Percentiles rank a stretch among this genome's conserved stretches.
Conservation (phyloP, 1,140 invertebrate genomes). For the Leucophenga varia region DNA sequence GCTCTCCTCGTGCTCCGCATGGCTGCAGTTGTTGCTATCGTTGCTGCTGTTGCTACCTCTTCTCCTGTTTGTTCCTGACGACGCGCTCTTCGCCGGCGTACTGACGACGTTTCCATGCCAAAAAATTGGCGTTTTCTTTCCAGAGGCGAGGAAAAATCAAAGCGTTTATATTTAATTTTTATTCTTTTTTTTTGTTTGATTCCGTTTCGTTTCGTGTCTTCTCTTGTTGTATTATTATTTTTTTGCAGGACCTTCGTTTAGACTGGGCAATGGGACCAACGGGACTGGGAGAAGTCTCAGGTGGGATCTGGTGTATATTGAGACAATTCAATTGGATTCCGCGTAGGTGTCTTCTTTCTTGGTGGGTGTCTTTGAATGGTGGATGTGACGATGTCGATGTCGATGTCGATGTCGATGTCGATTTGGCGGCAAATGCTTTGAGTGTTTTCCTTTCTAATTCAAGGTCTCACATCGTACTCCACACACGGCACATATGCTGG, state of each 20-base stretch:
- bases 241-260: constrained; percentile 26
- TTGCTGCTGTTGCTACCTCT: constrained; percentile 13
- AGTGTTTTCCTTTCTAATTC: constrained; percentile 19
- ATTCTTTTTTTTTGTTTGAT: constrained; percentile 7
- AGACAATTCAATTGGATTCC: constrained; percentile 6
- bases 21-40: constrained; percentile 6
- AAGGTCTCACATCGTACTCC: constrained; percentile 18
- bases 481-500: constrained; percentile 2
- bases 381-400: no score
- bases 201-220: constrained; percentile 1
- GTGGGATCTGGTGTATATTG: no score
- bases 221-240: constrained; percentile 4
- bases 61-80: constrained; percentile 33
- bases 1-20: constrained; percentile 9
- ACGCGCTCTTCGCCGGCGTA: constrained; percentile 29
- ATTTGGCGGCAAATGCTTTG: constrained; percentile 20
- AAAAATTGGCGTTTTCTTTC: constrained; percentile 17
- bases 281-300: no score
- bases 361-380: not conserved
- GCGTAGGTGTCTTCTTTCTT: constrained; percentile 11
- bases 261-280: no score
- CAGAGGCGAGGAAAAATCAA: constrained; percentile 20
- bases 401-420: no score
- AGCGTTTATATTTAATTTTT: constrained; percentile 6
- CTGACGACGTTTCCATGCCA: constrained; percentile 25